Base-by-base conservation (phyloP, 2,888 invertebrate species). In the Pomacea canaliculata region DNA sequence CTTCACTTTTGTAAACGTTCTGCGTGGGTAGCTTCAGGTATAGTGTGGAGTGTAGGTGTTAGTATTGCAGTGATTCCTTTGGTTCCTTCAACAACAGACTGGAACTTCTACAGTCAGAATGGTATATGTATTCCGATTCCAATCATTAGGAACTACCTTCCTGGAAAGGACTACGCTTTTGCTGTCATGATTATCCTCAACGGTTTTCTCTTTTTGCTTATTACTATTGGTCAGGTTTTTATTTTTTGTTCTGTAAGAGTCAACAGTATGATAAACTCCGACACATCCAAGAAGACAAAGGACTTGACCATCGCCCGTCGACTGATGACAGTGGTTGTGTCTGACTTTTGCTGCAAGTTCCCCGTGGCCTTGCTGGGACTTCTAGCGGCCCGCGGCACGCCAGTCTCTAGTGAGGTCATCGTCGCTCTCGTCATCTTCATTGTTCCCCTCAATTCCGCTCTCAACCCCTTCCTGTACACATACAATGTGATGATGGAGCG, bases 221-320 rank as follows among this genome's bases (percentile, higher is more conserved):
- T 60, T 60, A 5, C 60, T 19, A 4, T 1, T 60, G 60, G 60
- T 16, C 60, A 60, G n/a, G n/a, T 5, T 5, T 60, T 60, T 5
- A 60, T 60, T 5, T 60, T 19, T 5, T 60, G 60, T 2, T 60
- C 60, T 19, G n/a, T 60, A 4, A 16, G 60, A 16, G n/a, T n/a
- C 5, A 60, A 60, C 60, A 60, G 5, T 1, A 60, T 60, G 60
- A 16, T 3, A 3, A n/a, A 16, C 60, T 19, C 16, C 3, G 16
- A 60, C n/a, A n/a, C 60, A 60, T 19, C 5, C 5, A 4, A n/a
- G 1, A 60, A 16, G n/a, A 19, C 60, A 3, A 60, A 60, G n/a
- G 60, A 60, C 60, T n/a, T 60, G 60, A 60, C 60, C 60, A 60
- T 60, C n/a, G 60, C 60, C n/a, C 60, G 60, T n/a, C 60, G 60